These are phyloP conservation scores for Corapipo altera DNA, from an alignment of 2,113 vertebrate species.

Conservation along the genomic window DNA sequence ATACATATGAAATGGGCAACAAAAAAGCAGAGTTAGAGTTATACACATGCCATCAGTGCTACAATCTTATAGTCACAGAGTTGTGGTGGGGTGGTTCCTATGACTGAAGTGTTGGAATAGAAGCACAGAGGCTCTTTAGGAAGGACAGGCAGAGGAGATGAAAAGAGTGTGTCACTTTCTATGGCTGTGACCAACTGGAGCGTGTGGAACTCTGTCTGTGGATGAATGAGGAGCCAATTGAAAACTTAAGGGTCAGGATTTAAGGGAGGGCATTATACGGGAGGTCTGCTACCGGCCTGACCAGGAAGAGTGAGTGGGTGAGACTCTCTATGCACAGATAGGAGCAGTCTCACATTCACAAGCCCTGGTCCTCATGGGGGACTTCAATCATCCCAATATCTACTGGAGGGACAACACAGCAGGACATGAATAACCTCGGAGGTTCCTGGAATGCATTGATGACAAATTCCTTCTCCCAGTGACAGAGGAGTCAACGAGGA, in stretches of 20 bases:
- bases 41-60: background rate
- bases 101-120: background rate
- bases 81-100: background rate
- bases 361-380: background rate
- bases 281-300: background rate
- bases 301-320: accelerated
- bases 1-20: background rate
- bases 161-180: background rate
- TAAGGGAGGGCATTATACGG: background rate
- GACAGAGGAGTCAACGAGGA: background rate
- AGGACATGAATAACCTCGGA: background rate
- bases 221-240: background rate
- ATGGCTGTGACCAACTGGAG: background rate
- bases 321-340: background rate
- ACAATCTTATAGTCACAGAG: background rate
- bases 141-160: background rate
- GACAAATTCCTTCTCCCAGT: background rate
- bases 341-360: background rate
- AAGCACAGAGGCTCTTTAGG: background rate
- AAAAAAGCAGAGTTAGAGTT: background rate
- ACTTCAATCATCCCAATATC: background rate
- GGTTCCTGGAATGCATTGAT: background rate
- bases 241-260: background rate
- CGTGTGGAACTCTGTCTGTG: background rate
- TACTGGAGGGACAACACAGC: background rate